Evolutionary conservation across 2,797 vertebrate species (phyloP), one percentile per base, ranked within the genome.

Genomic region (Alosa sapidissima): DNA sequence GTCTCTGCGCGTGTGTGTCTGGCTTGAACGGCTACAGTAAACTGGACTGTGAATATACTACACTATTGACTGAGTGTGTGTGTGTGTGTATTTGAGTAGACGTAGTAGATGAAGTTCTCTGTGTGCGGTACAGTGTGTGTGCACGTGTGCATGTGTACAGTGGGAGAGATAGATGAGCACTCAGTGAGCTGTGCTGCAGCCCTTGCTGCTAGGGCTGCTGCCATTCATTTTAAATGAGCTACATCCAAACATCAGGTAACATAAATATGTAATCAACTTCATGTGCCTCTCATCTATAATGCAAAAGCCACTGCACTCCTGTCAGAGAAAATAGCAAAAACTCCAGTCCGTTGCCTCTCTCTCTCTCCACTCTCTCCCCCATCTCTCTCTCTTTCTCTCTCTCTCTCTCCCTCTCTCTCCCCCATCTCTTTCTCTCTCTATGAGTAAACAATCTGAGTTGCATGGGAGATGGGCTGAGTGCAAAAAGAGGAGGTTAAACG

Each of bases 181-280:
- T 75, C 68, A 75, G 14, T 75, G 68, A 75, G 36, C 36, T 16
- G 68, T 7, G 33, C 82, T 54, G 52, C 52, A 54, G 52, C 13
- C 51, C 24, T 55, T 58, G 82, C 84, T 33, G 82, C 87, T 81
- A 78, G 7, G 13, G 92, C 90, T 90, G 89, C 88, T 52, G 88
- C 58, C 91, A 95, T 95, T 90, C 89, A 95, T 94, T 92, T 91
- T 93, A 89, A 91, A 95, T 94, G 91, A 93, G 88, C 84, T 91
- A 92, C 92, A 94, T 93, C 90, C 88, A 93, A 95, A 95, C 91
- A 91, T 88, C 88, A 90, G 92, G 91, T 92, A 92, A 89, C 90
- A 95, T 92, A 90, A 94, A 94, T 91, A 92, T 85, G 86, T 93
- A 91, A 95, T 92, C 86, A 89, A 84, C 88, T 89, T 90, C 87